phyloP scores from a whole-genome alignment of 2,888 invertebrate genomes.

The Lithodes maja region DNA sequence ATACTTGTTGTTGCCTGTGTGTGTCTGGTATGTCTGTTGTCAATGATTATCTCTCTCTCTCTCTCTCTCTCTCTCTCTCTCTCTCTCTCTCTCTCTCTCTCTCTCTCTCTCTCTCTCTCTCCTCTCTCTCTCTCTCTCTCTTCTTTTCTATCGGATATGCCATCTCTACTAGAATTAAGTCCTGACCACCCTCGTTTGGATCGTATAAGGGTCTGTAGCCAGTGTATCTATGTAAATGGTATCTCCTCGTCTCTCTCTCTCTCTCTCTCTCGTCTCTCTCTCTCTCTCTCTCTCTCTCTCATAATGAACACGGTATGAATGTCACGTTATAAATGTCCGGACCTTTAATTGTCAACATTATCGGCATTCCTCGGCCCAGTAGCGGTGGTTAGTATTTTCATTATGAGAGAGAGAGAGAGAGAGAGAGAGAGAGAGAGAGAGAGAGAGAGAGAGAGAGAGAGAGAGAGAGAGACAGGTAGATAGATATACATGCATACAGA shows the following conservation, averaged over 20 bases:
- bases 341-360: no score
- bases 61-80: neutral
- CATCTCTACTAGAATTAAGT: neutral
- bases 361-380: no score
- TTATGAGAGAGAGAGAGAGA: no score
- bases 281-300: neutral
- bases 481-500: no score
- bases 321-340: no score
- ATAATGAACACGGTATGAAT: neutral
- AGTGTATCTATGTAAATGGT: neutral
- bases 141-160: neutral
- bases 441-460: no score
- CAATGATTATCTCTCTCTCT: neutral
- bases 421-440: no score
- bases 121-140: neutral
- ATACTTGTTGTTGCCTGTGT: neutral
- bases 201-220: neutral
- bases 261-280: neutral
- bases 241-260: neutral
- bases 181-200: neutral
- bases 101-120: neutral
- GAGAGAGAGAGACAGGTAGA: no score
- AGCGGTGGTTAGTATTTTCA: no score
- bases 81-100: neutral
- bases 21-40: neutral